Evolutionary conservation across 2,113 vertebrate genomes (phyloP), one percentile per base, ranked within the genome.

Genomic region (Eudorcas thomsonii): DNA sequence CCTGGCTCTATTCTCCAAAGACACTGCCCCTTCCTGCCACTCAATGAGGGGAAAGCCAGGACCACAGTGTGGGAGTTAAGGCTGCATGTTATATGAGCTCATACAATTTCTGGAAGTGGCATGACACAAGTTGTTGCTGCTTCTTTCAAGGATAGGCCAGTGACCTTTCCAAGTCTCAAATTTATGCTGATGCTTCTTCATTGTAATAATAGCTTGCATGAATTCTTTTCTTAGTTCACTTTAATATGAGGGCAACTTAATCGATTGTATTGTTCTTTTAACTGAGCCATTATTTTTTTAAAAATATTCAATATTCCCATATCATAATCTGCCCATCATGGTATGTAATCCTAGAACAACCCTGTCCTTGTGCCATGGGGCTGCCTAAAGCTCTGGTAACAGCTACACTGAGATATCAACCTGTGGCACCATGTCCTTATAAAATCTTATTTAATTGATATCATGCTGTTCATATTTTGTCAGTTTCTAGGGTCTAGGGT

Each of bases 171-270:
- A 50, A 71, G 60, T 57, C 54, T 93, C 19, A 16, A 6, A 36
- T 91, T 78, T 95, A 52, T 93, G 90, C 83, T n/a, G 90, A 89
- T 71, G 64, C 59, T 83, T 83, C 52, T 83, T 57, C 54, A 55
- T 8, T 77, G 78, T 81, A 54, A 28, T 86, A 60, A 89, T 55
- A 89, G 77, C 48, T 86, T 74, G 48, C 59, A 71, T 33, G 36
- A 88, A 67, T 82, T 95, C 85, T 94, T 92, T 96, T 92, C 92
- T 96, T 96, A 97, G 84, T 50, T 93, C 19, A 5, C 64, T 94
- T 97, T 86, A 92, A 55, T 84, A 74, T 54, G 81, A 91, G 55
- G 86, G n/a, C 48, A 45, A 59, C 50, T 81, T 67, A 86, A 95
- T 93, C 1, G 60, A 96, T 95, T 60, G 87, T 30, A 48, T 87